Base-by-base conservation (phyloP, 2,113 vertebrate species). In the Scomber scombrus region DNA sequence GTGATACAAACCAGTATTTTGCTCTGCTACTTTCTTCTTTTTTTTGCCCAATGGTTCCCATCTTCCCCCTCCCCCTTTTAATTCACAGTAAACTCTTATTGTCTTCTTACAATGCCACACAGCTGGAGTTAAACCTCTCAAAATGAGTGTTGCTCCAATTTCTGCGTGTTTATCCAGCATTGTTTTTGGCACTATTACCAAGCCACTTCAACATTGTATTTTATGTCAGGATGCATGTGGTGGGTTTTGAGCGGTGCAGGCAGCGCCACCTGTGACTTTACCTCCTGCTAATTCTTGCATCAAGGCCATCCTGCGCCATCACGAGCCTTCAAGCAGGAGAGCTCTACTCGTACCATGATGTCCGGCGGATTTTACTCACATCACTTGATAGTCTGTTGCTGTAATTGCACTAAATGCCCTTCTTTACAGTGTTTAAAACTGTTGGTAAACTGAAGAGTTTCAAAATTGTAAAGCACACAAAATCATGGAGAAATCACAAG, bases 361-460 rank as follows among this genome's bases (percentile, higher is more conserved):
- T 88, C 82, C 66, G 29, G 23, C 71, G 66, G 80, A 31, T 85
- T 58, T 47, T 71, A 56, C 79, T 82, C 70, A 78, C 84, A 72
- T 82, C 79, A 80, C 71, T 40, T 87, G 80, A 85, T 85, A 74
- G 85, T 89, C 82, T 92, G 81, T 90, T 85, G 88, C 87, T 89
- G 82, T 89, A 91, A 88, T 94, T 95, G 95, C 95, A 96, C 95
- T 96, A 95, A 95, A 88, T 57, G 60, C 86, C 89, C 89, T 92
- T 80, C 81, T 83, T 88, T 72, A 83, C 91, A 88, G 93, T 94
- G 92, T 95, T 93, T 80, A 71, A 85, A 87, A 78, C 79, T 85
- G 82, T 91, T 86, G 81, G 90, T 92, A 78, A 90, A 85, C 89
- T 90, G 89, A 92, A 91, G 83, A 76, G 71, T 80, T 85, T 81